These are phyloP conservation scores for Phrixothrix hirtus DNA, from an alignment of 2,888 invertebrate species.

Conservation along the genomic window DNA sequence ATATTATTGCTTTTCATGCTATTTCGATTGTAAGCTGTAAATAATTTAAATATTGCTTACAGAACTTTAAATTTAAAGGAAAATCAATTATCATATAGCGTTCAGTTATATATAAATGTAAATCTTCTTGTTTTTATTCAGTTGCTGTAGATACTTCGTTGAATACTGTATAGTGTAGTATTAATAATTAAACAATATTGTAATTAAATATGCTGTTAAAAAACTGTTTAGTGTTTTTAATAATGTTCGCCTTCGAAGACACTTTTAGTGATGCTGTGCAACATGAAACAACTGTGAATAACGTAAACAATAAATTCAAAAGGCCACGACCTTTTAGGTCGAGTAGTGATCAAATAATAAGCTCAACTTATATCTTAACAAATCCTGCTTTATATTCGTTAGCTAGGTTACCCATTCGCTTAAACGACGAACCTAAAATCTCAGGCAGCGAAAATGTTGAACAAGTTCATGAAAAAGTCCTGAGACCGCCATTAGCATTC, in stretches of 20 bases:
- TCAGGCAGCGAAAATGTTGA: conserved; percentile 52
- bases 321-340: no score
- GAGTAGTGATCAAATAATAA: background rate
- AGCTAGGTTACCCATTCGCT: conserved; percentile 4
- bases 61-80: conserved; percentile 7
- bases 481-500: conserved; percentile 46
- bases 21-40: conserved; percentile 9
- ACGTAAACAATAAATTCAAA: background rate
- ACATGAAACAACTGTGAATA: background rate
- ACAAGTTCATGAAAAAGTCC: conserved; percentile 38
- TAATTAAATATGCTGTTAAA: conserved; percentile 4
- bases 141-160: background rate
- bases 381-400: conserved; percentile 4
- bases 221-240: conserved; percentile 28
- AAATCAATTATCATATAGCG: conserved; percentile 7
- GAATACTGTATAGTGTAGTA: background rate
- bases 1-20: conserved; percentile 11
- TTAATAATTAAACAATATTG: no score
- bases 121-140: conserved; percentile 3
- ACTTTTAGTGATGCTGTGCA: conserved; percentile 2
- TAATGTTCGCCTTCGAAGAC: conserved; percentile 4
- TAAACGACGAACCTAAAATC: conserved; percentile 44
- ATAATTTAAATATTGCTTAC: conserved; percentile 9
- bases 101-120: conserved; percentile 8
- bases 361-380: background rate